Conservation (phyloP, 1,140 invertebrate species). For the Scaptomyza hsui region DNA sequence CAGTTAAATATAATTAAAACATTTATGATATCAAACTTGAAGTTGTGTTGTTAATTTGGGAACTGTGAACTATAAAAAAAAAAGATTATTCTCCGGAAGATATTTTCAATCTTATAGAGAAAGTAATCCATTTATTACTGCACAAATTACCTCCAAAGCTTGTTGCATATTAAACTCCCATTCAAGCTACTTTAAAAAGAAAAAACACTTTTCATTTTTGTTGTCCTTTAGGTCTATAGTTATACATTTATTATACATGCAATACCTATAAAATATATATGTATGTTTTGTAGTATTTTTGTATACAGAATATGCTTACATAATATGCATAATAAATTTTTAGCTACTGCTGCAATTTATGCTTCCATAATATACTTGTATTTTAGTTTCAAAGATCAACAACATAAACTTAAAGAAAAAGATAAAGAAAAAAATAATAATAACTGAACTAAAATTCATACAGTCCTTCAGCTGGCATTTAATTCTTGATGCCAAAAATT, state of each 20-base stretch:
- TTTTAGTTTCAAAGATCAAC: constrained; percentile 52
- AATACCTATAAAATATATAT: constrained; percentile 58
- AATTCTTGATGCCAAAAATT: constrained; percentile 30
- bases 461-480: constrained; percentile 27
- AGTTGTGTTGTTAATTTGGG: background rate
- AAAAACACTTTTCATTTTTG: constrained; percentile 27
- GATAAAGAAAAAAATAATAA: background rate
- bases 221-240: constrained; percentile 65
- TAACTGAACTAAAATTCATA: constrained; percentile 42
- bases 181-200: background rate
- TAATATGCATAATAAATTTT: constrained; percentile 55
- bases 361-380: constrained; percentile 6
- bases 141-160: no score
- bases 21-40: constrained; percentile 54
- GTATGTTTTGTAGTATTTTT: constrained; percentile 24
- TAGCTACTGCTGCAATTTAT: constrained; percentile 36
- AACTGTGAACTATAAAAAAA: background rate
- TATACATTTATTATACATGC: constrained; percentile 71
- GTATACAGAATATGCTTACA: constrained; percentile 48
- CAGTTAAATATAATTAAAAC: constrained; percentile 65
- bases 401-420: constrained; percentile 34
- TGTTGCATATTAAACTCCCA: background rate
- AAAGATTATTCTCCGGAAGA: no score
- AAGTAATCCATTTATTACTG: no score
- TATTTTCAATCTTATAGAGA: no score